Conservation (phyloP, 2,797 vertebrate species). For the Xenops minutus region DNA sequence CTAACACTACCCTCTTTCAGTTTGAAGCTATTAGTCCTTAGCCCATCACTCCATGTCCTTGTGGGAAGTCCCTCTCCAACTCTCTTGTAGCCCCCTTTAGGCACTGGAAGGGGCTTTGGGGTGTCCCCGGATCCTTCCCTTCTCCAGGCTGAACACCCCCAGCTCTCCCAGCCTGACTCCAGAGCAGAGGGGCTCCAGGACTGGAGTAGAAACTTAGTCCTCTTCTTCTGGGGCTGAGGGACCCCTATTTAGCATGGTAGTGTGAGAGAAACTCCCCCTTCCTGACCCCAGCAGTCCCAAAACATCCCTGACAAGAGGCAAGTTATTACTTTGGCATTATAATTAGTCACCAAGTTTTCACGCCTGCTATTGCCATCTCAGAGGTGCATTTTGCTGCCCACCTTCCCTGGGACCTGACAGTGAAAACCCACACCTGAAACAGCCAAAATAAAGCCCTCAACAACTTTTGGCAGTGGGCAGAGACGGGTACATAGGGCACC, state of each 20-base stretch:
- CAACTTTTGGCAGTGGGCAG: background rate
- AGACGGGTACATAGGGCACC: accelerated
- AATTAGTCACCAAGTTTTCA: background rate
- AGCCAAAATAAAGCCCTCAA: background rate
- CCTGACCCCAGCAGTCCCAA: background rate
- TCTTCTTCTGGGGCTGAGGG: background rate
- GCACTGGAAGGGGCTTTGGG: background rate
- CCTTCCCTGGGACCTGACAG: background rate
- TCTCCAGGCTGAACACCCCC: background rate
- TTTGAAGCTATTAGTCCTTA: background rate
- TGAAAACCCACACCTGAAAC: background rate
- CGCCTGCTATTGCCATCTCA: accelerated
- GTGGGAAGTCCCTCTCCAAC: background rate
- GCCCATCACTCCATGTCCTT: background rate
- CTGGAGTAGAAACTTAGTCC: background rate
- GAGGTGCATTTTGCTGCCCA: background rate
- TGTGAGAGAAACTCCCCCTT: accelerated
- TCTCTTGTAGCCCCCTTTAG: background rate
- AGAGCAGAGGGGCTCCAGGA: background rate
- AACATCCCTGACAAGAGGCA: background rate
- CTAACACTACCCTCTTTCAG: background rate
- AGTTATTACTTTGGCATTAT: background rate
- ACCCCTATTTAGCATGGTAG: accelerated
- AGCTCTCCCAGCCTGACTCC: background rate
- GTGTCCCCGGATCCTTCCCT: background rate